Base-by-base conservation (phyloP, 2,113 vertebrate genomes). In the Hyla sarda region DNA sequence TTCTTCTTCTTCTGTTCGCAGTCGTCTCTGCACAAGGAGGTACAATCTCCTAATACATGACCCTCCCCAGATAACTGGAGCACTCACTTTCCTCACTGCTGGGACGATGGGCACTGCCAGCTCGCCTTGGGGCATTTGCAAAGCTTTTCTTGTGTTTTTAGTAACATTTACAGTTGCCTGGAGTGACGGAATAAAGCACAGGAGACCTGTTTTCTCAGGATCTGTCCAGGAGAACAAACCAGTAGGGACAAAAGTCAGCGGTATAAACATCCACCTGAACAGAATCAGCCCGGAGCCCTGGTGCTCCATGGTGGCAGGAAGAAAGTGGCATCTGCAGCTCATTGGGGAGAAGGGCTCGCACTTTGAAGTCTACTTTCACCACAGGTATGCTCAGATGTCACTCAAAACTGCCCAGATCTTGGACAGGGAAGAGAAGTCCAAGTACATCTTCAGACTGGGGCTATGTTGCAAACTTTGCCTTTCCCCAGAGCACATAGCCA, bases 151-250 rank as follows among this genome's bases (percentile, higher is more conserved):
- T 80, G 47, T 95, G 11, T 89, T 90, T 13, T 84, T 91, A 82
- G 89, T 93, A 41, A 78, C 92, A 8, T 89, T 90, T 82, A 91
- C 90, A 81, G 90, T 90, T 19, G 76, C 91, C 21, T 91, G 91
- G 37, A 93, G 91, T 90, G 90, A 91, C 71, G 93, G 93, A 58
- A 74, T 77, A 2, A 83, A 75, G 77, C 90, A 93, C n/a, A 91
- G 88, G 82, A 89, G 88, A 45, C 95, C 96, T 9, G 93, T 95
- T 28, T 97, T 96, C 88, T 92, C 92, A 47, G 96, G 96, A 13
- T 95, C 96, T 69, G 95, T 97, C 13, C 93, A 92, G 79, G 96
- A 97, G 90, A 97, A 97, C 94, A 94, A 94, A 0, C 93, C 95
- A n/a, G 90, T 93, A 47, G 96, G 96, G 52, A 95, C 95, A 9